These are phyloP conservation scores for Scomberomorus guttatus DNA, from an alignment of 2,797 vertebrate species.

Conservation along the genomic window DNA sequence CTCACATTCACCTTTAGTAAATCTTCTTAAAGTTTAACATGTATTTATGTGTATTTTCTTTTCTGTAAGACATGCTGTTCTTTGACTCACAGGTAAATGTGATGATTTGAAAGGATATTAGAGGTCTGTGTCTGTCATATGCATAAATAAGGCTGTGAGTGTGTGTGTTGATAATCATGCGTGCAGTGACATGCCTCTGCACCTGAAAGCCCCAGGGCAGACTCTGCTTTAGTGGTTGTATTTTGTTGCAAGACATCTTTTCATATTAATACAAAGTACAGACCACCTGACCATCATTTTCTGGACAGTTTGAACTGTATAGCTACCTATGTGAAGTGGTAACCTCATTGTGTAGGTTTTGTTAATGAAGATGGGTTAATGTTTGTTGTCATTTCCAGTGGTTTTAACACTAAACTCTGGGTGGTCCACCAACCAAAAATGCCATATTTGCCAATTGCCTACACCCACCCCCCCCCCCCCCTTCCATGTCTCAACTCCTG, in stretches of 20 bases:
- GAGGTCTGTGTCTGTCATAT: slow-evolving; percentile 8
- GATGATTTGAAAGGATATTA: slow-evolving; percentile 26
- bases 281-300: slow-evolving; percentile 35
- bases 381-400: slow-evolving; percentile 44
- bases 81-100: slow-evolving; percentile 15
- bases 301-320: not conserved
- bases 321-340: not conserved
- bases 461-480: slow-evolving; percentile 15
- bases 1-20: slow-evolving; percentile 46
- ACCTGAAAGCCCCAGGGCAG: slow-evolving; percentile 65
- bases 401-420: slow-evolving; percentile 55
- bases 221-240: slow-evolving; percentile 31
- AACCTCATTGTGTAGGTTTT: slow-evolving; percentile 27
- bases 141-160: slow-evolving; percentile 18
- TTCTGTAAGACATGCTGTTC: slow-evolving; percentile 6
- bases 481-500: slow-evolving; percentile 58
- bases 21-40: slow-evolving; percentile 28
- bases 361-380: slow-evolving; percentile 32
- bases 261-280: slow-evolving; percentile 18
- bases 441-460: slow-evolving; percentile 43
- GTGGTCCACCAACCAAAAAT: slow-evolving; percentile 69
- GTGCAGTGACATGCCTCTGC: slow-evolving; percentile 51
- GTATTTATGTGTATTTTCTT: slow-evolving; percentile 29
- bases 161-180: slow-evolving; percentile 27
- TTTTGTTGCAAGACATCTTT: slow-evolving; percentile 45